These are phyloP conservation scores for Spheniscus mendiculus DNA, from an alignment of 2,113 vertebrate genomes.

Conservation along the genomic window DNA sequence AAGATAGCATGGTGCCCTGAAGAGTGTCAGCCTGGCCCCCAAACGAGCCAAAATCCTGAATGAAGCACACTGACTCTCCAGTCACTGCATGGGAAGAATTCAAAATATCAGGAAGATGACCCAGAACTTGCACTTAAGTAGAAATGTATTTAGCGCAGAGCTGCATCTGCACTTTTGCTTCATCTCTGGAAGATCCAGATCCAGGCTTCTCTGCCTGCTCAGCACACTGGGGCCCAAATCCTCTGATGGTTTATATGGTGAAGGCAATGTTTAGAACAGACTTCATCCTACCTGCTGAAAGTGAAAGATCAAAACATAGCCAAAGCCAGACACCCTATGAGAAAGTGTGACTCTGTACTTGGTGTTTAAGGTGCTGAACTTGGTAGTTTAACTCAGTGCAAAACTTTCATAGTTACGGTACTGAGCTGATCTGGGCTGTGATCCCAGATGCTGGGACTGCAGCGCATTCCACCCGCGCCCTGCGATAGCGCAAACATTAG, in stretches of 20 bases:
- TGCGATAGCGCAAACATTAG: conserved; percentile 10
- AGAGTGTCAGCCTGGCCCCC: neutral
- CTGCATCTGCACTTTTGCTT: neutral
- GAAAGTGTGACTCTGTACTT: neutral
- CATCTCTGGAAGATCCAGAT: neutral
- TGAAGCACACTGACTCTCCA: neutral
- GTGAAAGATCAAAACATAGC: neutral
- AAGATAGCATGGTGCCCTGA: neutral
- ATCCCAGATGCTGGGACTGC: conserved; percentile 36
- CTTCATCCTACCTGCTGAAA: neutral
- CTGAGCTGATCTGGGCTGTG: neutral
- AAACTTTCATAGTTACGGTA: neutral
- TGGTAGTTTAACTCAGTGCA: neutral
- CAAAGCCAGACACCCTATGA: neutral
- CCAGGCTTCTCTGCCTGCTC: neutral
- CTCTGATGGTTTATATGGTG: neutral
- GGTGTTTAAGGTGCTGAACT: neutral
- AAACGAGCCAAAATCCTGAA: neutral
- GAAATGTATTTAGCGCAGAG: neutral
- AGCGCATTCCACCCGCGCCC: conserved; percentile 31
- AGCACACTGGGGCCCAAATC: neutral
- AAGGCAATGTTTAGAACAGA: neutral
- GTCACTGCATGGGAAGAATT: neutral
- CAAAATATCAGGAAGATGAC: neutral
- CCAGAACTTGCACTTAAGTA: neutral